A percentile compares a stretch with the other conserved stretches of the same genome.
These are phyloP conservation scores for Aphis craccivora DNA, from an alignment of 1,140 invertebrate species.

Conservation along the genomic window DNA sequence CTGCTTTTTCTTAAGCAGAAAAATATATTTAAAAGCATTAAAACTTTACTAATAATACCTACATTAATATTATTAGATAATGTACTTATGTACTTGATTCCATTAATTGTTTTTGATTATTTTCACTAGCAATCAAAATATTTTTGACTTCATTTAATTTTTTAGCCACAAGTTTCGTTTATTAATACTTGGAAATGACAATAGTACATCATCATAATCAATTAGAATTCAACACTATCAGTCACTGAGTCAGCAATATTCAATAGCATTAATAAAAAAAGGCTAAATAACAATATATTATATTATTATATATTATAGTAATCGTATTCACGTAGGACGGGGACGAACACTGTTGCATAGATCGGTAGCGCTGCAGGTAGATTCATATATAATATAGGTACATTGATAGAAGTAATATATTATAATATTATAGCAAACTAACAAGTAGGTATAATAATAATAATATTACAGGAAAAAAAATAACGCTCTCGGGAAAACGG, in stretches of 20 bases:
- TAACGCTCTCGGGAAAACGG: neutral
- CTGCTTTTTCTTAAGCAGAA: conserved; percentile 66
- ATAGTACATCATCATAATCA: conserved; percentile 62
- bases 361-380: neutral
- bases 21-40: neutral
- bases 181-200: conserved; percentile 69
- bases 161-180: conserved; percentile 77
- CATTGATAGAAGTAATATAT: neutral
- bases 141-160: conserved; percentile 72
- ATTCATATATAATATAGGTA: neutral
- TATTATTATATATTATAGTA: neutral
- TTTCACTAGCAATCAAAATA: conserved; percentile 71
- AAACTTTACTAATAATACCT: neutral
- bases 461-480: neutral
- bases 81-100: conserved; percentile 74
- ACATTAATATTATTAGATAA: conserved; percentile 59
- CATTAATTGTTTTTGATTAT: conserved; percentile 69
- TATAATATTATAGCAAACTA: neutral
- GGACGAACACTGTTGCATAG: neutral
- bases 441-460: neutral
- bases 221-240: conserved; percentile 47
- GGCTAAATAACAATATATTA: neutral
- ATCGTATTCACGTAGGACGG: neutral
- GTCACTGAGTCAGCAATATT: no score
- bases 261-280: no score